Conservation (phyloP, 2,888 invertebrate genomes). For the Mythimna ferrago region DNA sequence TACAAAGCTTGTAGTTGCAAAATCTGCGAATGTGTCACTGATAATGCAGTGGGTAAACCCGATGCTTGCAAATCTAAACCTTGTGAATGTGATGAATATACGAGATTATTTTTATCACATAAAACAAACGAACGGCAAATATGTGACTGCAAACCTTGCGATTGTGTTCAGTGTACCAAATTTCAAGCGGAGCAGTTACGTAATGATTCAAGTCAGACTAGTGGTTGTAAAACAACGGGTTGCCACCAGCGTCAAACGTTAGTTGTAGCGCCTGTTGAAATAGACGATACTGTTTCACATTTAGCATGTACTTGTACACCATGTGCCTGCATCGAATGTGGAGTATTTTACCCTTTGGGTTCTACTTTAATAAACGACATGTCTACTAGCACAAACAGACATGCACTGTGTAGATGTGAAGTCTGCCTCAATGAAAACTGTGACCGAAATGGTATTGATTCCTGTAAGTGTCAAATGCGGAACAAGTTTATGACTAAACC, state of each 20-base stretch:
- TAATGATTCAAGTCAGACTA: constrained; percentile 74
- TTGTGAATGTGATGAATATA: constrained; percentile 73
- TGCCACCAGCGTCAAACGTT: constrained; percentile 49
- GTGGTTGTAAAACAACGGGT: constrained; percentile 66
- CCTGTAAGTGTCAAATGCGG: constrained; percentile 73
- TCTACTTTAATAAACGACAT: constrained; percentile 69
- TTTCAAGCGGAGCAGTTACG: constrained; percentile 61
- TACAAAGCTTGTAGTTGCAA: constrained; percentile 83
- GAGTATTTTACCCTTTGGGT: constrained; percentile 62
- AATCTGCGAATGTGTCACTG: constrained; percentile 80
- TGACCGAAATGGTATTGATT: constrained; percentile 65
- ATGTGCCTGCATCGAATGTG: constrained; percentile 77
- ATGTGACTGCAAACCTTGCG: constrained; percentile 72
- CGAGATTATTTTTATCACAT: constrained; percentile 36
- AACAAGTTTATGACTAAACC: constrained; percentile 74
- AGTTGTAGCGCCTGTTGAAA: constrained; percentile 69
- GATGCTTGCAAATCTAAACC: constrained; percentile 72
- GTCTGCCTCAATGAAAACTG: constrained; percentile 72
- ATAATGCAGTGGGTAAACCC: constrained; percentile 53
- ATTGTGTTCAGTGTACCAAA: constrained; percentile 64
- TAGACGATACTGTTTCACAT: constrained; percentile 57
- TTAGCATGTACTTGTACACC: constrained; percentile 74
- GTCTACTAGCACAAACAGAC: constrained; percentile 71
- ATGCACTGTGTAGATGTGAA: constrained; percentile 72
- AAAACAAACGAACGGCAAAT: constrained; percentile 11